Base-by-base conservation (phyloP, 1,140 invertebrate genomes). In the Arion vulgaris region DNA sequence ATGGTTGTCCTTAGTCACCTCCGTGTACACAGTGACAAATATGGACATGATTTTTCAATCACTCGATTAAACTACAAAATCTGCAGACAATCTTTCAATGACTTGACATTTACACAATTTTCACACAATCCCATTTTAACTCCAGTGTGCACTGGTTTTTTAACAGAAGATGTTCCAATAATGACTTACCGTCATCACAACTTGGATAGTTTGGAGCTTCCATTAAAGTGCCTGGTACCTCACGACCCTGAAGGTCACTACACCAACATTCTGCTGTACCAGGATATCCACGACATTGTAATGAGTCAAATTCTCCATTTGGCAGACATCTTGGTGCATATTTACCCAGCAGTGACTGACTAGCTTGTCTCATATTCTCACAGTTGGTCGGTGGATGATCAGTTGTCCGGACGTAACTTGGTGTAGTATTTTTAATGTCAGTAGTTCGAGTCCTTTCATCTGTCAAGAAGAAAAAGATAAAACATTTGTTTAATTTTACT, bases 261-360 rank as follows among this genome's bases (percentile, higher is more conserved):
- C 90, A 91, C 89, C 89, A 91, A 62, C 90, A 91, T 7, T 66
- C 71, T 19, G 81, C 77, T 23, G 82, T 83, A 5, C 82, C 81
- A 0, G 66, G 76, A 17, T 71, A 68, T 28, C 79, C 84, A 5
- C 81, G 86, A 82, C 90, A 91, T 84, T 91, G 90, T 41, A 84
- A 77, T 26, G 80, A 79, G 38, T 87, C 81, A 79, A 84, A 91
- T 26, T 86, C 84, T 13, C 90, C 90, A 49, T 85, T 80, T 0
- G 39, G 17, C 7, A 85, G 85, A 82, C 89, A 91, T 1, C 83
- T 81, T 0, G 88, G 87, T 5, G 84, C 72, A 41, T 83, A 88
- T 28, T 66, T 71, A 45, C 85, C 73, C 57, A 69, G 28, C 49
- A 85, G 53, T 57, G 84, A 51, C 78, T 86, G 83, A 66, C 83